These are phyloP conservation scores for Zaprionus ornatus DNA, from an alignment of 1,140 invertebrate genomes.

Conservation along the genomic window DNA sequence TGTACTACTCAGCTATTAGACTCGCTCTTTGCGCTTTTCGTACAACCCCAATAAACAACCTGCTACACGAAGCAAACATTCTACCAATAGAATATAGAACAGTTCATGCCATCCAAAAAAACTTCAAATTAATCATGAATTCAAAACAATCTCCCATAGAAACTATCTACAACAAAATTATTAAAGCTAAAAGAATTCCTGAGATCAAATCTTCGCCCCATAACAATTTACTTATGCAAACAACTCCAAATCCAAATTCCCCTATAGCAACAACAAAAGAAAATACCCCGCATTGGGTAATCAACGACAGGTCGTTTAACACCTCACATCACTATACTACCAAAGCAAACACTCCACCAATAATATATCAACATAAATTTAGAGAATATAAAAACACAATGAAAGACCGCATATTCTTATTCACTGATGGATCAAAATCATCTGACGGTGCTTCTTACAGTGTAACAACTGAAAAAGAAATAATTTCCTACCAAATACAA, in stretches of 20 bases:
- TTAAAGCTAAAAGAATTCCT: not conserved
- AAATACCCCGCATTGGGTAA: too few species aligned
- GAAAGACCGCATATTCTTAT: not conserved
- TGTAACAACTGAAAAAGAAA: not conserved
- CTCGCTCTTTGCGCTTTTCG: not conserved
- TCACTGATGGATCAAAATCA: not conserved
- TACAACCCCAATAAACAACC: not conserved
- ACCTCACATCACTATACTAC: too few species aligned
- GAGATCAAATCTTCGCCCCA: not conserved
- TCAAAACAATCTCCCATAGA: not conserved
- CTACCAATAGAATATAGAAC: not conserved
- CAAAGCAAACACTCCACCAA: not conserved
- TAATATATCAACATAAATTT: not conserved
- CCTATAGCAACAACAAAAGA: too few species aligned
- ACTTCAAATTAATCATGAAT: not conserved
- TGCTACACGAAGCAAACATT: not conserved
- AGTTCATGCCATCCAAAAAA: not conserved
- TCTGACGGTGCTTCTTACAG: not conserved
- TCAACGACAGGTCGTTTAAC: too few species aligned
- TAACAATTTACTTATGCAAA: not conserved
- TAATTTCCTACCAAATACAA: not conserved
- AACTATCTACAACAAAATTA: not conserved
- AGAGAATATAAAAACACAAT: not conserved
- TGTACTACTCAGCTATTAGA: not conserved
- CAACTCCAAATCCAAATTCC: not conserved